These are phyloP conservation scores for Cryptus viduatorius DNA, from an alignment of 2,888 invertebrate species.

Conservation along the genomic window DNA sequence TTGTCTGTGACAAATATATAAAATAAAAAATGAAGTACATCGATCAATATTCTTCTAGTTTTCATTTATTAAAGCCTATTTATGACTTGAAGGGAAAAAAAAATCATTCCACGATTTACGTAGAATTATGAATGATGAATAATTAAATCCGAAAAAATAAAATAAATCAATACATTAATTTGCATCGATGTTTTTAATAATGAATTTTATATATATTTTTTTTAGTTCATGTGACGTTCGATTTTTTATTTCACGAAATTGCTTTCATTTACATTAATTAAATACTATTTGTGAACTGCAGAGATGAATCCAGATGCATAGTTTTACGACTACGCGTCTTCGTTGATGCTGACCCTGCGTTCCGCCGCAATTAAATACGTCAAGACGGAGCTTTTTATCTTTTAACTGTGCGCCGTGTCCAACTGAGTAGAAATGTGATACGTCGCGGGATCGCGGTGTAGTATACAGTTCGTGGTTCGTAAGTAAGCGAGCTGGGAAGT, in stretches of 20 bases:
- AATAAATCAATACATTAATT: no score
- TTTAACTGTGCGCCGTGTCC: constrained; percentile 49
- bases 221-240: not conserved
- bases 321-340: constrained; percentile 16
- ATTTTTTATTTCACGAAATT: not conserved
- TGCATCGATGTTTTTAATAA: no score
- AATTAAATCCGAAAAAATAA: no score
- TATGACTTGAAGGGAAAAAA: not conserved
- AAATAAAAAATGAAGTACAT: not conserved
- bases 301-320: constrained; percentile 21
- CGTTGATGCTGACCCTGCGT: constrained; percentile 17
- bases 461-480: constrained; percentile 40
- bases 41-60: not conserved
- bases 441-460: constrained; percentile 41
- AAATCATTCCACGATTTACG: not conserved
- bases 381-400: constrained; percentile 57
- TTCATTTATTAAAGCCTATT: not conserved
- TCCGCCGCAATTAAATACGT: constrained; percentile 61
- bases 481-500: constrained; percentile 59
- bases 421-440: constrained; percentile 64
- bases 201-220: not conserved
- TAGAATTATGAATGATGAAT: not conserved
- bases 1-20: not conserved
- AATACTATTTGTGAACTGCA: constrained; percentile 3
- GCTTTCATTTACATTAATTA: not conserved